These are phyloP conservation scores for Dromius quadrimaculatus DNA, from an alignment of 2,888 invertebrate genomes.

Conservation along the genomic window DNA sequence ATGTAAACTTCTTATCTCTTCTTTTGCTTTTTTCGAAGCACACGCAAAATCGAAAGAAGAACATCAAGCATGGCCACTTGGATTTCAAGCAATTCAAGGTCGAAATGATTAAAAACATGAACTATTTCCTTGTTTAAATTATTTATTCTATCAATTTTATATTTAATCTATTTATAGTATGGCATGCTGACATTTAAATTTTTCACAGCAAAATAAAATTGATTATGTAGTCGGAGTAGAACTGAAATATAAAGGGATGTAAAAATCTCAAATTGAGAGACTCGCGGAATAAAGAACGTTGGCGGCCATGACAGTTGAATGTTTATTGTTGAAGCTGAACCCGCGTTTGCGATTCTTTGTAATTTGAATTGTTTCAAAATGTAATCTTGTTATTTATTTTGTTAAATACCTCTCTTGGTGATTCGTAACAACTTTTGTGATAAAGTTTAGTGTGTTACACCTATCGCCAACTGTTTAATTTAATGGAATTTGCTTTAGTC, in stretches of 20 bases:
- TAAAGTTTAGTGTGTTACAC: constrained; percentile 29
- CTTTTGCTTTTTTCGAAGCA: neutral
- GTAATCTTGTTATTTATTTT: constrained; percentile 12
- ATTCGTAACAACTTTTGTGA: constrained; percentile 37
- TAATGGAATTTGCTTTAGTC: constrained; percentile 54
- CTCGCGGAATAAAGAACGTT: constrained; percentile 39
- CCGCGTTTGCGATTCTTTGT: constrained; percentile 50
- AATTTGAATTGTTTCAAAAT: constrained; percentile 46
- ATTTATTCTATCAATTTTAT: constrained; percentile 35
- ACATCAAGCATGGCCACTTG: neutral
- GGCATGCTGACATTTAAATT: neutral
- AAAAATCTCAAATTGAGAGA: constrained; percentile 35
- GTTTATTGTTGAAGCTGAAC: constrained; percentile 52
- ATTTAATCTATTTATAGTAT: neutral
- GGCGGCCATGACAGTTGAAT: constrained; percentile 52
- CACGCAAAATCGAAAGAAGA: constrained; percentile 20
- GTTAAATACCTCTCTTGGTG: constrained; percentile 31
- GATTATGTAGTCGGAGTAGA: neutral
- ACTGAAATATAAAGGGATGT: neutral
- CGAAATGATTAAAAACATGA: constrained; percentile 46
- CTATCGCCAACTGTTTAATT: constrained; percentile 30
- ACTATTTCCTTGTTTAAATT: constrained; percentile 33
- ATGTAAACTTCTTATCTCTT: constrained; percentile 4
- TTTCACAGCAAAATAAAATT: constrained; percentile 3
- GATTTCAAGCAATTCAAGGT: constrained; percentile 42